Evolutionary conservation across 2,888 invertebrate species (phyloP), one percentile per base, ranked within the genome.

Genomic region (Thecophora atra): DNA sequence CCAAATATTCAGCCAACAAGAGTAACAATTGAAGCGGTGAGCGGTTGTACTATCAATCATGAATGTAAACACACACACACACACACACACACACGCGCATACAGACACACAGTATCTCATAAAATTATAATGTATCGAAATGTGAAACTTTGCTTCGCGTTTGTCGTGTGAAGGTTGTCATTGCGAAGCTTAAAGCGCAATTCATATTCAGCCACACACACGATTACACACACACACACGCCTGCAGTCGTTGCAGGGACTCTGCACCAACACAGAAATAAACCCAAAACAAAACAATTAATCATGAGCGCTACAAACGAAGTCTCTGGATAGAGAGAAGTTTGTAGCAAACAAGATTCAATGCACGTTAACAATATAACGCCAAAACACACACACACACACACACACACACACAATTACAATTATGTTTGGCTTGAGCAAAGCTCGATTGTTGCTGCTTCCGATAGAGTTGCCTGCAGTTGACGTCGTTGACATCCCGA

Each of bases 91-190:
- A 68, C 58, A 68, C 21, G 3, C 19, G n/a, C 37, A 26, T 1
- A 44, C 56, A 24, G 37, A 56, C 21, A 30, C 56, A 58, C 58
- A 44, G 44, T 68, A 24, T 68, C 68, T 56, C 68, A 44, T 68
- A 44, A 68, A 68, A 68, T 68, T 68, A 67, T 56, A 58, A 58
- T 68, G 68, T 68, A 68, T 58, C 68, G 68, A 68, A 68, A 58
- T 68, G 42, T 42, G 58, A 58, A 44, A 58, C 44, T 56, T 17
- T 3, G 28, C 1, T 1, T 0, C 5, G 17, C 5, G 30, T 52
- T 6, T 30, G 52, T 28, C 28, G 51, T 17, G 28, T 65, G 52
- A 8, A 8, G 37, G 37, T n/a, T 30, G 26, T 52, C 13, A 7
- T 17, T 60, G 6, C 15, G 7, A n/a, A 15, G 62, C 37, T 4